Evolutionary conservation across 2,797 vertebrate genomes (phyloP).

Genomic region (Danio albolineatus): DNA sequence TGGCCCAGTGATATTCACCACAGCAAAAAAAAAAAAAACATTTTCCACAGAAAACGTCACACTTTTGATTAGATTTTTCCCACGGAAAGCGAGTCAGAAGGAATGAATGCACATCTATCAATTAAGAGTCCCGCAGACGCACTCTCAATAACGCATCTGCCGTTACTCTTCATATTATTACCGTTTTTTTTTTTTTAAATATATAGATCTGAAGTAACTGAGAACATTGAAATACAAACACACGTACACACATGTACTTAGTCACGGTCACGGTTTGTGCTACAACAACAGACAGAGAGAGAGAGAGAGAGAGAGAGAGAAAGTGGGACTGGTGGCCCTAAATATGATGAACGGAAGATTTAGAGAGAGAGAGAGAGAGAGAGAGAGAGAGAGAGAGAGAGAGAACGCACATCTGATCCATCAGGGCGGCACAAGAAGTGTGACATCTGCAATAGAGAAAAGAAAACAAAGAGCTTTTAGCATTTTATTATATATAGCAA

Average conservation of each 20-base stretch:
- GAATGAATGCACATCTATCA: constrained; percentile 50
- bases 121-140: constrained; percentile 32
- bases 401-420: constrained; percentile 79
- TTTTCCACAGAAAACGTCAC: constrained; percentile 59
- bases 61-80: constrained; percentile 55
- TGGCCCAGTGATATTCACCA: constrained; percentile 79
- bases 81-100: constrained; percentile 44
- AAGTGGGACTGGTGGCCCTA: constrained; percentile 57
- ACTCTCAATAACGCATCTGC: constrained; percentile 45
- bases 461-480: neutral
- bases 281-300: constrained; percentile 89
- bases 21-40: constrained; percentile 78
- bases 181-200: constrained; percentile 66
- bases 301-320: constrained; percentile 55
- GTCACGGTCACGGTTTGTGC: constrained; percentile 67
- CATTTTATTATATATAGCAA: too few species aligned
- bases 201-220: constrained; percentile 80
- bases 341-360: constrained; percentile 68
- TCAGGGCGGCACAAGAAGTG: constrained; percentile 84
- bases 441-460: constrained; percentile 74
- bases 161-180: constrained; percentile 22
- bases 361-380: constrained; percentile 42
- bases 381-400: constrained; percentile 54
- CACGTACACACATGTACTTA: constrained; percentile 72
- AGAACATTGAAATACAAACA: constrained; percentile 91